These are phyloP conservation scores for Lasioglossum lativentre DNA, from an alignment of 2,888 invertebrate species.

Conservation along the genomic window DNA sequence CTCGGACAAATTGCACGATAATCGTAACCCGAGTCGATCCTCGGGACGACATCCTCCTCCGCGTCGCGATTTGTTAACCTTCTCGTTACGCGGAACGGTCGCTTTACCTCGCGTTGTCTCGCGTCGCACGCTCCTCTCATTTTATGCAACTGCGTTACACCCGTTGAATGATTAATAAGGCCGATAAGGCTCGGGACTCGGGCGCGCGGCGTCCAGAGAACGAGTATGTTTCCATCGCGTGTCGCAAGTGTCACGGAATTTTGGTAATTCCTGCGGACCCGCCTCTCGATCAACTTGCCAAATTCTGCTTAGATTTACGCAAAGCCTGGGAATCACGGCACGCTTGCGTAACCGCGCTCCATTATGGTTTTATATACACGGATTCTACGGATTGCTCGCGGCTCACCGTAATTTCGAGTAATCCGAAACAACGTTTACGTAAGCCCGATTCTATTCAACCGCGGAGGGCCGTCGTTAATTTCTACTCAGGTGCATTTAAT, in stretches of 20 bases:
- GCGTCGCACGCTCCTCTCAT: slow-evolving; percentile 48
- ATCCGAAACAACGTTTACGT: neutral
- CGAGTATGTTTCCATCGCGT: neutral
- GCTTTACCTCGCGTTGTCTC: neutral
- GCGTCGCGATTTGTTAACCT: slow-evolving; percentile 58
- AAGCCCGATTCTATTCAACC: slow-evolving; percentile 1
- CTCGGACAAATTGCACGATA: slow-evolving; percentile 43
- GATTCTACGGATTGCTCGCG: neutral
- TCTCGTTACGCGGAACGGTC: slow-evolving; percentile 42
- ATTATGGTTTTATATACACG: neutral
- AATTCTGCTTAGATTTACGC: slow-evolving; percentile 11
- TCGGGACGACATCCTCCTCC: slow-evolving; percentile 48
- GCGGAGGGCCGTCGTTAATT: neutral
- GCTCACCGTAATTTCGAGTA: neutral
- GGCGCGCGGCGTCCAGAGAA: neutral
- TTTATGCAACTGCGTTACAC: slow-evolving; percentile 51
- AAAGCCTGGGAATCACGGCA: neutral
- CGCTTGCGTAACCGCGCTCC: neutral
- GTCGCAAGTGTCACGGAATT: slow-evolving; percentile 36
- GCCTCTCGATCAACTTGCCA: neutral
- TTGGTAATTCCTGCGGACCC: neutral
- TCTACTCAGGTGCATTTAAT: neutral
- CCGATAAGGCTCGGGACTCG: slow-evolving; percentile 38
- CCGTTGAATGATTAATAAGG: slow-evolving; percentile 59
- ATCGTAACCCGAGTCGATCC: slow-evolving; percentile 53